phyloP scores from a whole-genome alignment of 1,140 invertebrate genomes.

The Pseudomyrmex dendroicus region DNA sequence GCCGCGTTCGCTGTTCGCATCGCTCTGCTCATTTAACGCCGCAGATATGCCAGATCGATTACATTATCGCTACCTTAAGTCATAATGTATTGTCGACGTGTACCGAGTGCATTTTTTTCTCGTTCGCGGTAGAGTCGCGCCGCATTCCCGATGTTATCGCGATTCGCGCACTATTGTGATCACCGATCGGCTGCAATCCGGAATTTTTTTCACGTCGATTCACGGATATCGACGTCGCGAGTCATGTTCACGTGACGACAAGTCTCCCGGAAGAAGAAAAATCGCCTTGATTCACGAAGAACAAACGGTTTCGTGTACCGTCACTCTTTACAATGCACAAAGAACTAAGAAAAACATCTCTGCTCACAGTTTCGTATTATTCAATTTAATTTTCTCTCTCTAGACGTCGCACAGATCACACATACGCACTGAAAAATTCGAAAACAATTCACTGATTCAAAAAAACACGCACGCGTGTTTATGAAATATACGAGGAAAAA shows the following conservation, averaged over 20 bases:
- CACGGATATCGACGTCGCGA: neutral
- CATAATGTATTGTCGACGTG: slow-evolving; percentile 57
- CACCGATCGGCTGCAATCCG: slow-evolving; percentile 25
- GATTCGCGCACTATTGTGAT: slow-evolving; percentile 29
- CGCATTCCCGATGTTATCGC: slow-evolving; percentile 58
- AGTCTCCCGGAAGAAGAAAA: neutral
- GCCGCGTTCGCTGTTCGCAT: slow-evolving; percentile 14
- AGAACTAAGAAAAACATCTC: neutral
- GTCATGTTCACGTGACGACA: neutral
- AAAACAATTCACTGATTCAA: no score
- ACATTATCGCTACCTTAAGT: slow-evolving; percentile 57
- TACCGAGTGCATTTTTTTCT: slow-evolving; percentile 51
- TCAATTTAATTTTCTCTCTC: no score
- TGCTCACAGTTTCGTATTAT: no score
- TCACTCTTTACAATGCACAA: neutral
- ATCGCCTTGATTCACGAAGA: neutral
- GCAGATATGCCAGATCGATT: slow-evolving; percentile 66
- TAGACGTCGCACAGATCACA: no score
- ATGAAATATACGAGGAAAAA: neutral
- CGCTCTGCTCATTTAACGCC: slow-evolving; percentile 57
- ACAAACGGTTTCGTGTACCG: neutral
- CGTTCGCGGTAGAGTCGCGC: slow-evolving; percentile 2
- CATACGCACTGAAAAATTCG: no score
- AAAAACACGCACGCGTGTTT: no score
- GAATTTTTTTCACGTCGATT: slow-evolving; percentile 8